A percentile compares a stretch with the other conserved stretches of the same genome.
Evolutionary conservation across 2,113 vertebrate species (phyloP).

Genomic region (Lipotes vexillifer): DNA sequence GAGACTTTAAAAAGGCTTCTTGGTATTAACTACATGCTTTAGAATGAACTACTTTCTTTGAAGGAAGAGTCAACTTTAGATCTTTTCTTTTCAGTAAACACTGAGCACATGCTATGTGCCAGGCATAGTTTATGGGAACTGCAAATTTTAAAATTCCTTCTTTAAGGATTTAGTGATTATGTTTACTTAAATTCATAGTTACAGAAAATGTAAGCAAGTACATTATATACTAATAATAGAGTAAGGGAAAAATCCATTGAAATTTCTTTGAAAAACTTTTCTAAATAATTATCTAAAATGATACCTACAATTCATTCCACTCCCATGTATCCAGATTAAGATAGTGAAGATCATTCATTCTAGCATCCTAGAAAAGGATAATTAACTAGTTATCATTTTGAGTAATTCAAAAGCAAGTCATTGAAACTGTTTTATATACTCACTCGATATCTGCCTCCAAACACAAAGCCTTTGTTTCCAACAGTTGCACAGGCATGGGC

Average conservation of each 20-base stretch:
- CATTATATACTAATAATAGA: background rate
- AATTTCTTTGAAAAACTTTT: background rate
- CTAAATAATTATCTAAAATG: slow-evolving; percentile 28
- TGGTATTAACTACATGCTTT: background rate
- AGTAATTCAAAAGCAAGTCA: fast-evolving
- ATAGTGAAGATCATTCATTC: slow-evolving; percentile 94
- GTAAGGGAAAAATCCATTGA: background rate
- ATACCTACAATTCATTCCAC: slow-evolving; percentile 94
- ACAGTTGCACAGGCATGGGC: slow-evolving; percentile 94
- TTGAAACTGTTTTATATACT: background rate
- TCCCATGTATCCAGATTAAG: slow-evolving; percentile 95
- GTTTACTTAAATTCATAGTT: background rate
- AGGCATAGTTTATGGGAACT: background rate
- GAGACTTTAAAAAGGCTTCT: background rate
- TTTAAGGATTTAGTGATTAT: background rate
- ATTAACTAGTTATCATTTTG: background rate
- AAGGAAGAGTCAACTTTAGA: background rate
- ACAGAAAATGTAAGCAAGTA: background rate
- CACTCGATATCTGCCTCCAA: slow-evolving; percentile 94
- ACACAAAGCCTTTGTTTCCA: slow-evolving; percentile 93
- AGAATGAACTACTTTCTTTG: background rate
- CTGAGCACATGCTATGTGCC: background rate
- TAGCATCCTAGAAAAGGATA: slow-evolving; percentile 84
- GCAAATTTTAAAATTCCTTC: background rate
- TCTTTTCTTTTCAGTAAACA: background rate